A percentile compares a stretch with the other conserved stretches of the same genome.
phyloP scores from a whole-genome alignment of 2,797 vertebrate genomes.

The Monodelphis domestica region DNA sequence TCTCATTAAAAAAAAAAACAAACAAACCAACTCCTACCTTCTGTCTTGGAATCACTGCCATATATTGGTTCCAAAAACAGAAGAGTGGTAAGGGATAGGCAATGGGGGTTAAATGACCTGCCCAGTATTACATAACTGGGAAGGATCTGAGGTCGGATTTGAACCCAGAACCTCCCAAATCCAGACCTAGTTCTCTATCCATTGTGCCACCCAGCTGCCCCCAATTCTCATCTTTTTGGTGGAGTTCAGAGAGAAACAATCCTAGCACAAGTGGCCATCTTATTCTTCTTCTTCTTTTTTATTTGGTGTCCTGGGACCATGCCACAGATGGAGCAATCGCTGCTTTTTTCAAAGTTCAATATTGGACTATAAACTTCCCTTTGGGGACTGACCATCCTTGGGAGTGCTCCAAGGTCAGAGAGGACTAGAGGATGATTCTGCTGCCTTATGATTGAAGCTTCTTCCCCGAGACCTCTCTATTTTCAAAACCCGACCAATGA shows the following conservation, averaged over 20 bases:
- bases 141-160: too few species aligned
- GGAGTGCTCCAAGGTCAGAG: neutral
- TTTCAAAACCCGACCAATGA: neutral
- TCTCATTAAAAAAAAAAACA: too few species aligned
- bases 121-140: too few species aligned
- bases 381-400: too few species aligned
- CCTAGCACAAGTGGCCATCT: neutral
- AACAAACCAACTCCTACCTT: too few species aligned
- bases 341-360: neutral
- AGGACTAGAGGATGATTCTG: neutral
- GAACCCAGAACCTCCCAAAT: too few species aligned
- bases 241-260: neutral
- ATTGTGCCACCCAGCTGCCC: too few species aligned
- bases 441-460: neutral
- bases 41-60: too few species aligned
- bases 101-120: too few species aligned
- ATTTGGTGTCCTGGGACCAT: neutral
- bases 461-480: neutral
- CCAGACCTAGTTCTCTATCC: too few species aligned
- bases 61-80: too few species aligned
- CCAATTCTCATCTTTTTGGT: neutral
- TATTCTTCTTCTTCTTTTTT: neutral
- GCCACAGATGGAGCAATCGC: neutral
- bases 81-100: too few species aligned
- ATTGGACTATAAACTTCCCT: neutral